phyloP scores from a whole-genome alignment of 2,797 vertebrate genomes.

The Darevskia nairensis region DNA sequence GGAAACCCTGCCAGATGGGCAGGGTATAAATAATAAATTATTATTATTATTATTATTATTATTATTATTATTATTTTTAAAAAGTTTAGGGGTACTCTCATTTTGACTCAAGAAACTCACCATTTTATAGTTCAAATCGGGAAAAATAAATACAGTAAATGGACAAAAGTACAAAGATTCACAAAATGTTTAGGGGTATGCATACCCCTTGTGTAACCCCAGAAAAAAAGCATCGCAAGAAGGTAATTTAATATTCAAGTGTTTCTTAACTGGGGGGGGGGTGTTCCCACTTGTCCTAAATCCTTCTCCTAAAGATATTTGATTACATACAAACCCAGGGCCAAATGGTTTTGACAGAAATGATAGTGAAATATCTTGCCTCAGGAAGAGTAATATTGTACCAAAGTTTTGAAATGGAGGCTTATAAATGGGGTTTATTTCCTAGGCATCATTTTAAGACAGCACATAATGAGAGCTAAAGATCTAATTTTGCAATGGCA shows the following conservation, averaged over 20 bases:
- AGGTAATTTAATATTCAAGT: not conserved
- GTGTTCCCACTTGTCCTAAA: not conserved
- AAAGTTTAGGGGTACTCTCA: too few relatives aligned
- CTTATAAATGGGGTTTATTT: conserved; percentile 76
- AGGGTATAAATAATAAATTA: too few relatives aligned
- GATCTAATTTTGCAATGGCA: conserved; percentile 75
- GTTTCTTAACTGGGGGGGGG: not conserved
- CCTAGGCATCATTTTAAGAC: conserved; percentile 73
- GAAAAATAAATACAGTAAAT: too few relatives aligned
- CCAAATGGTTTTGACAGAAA: conserved; percentile 57
- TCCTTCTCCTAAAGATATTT: not conserved
- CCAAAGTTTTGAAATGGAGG: conserved; percentile 73
- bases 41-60: too few relatives aligned
- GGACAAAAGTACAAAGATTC: too few relatives aligned
- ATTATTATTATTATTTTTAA: too few relatives aligned
- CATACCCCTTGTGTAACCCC: too few relatives aligned
- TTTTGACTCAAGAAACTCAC: too few relatives aligned
- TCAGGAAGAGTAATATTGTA: conserved; percentile 61
- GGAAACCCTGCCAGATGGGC: too few relatives aligned
- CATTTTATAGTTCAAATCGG: too few relatives aligned
- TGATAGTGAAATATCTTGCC: conserved; percentile 60
- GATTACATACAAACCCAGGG: conserved; percentile 39
- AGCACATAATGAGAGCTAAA: too few relatives aligned
- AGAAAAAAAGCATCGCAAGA: not conserved
- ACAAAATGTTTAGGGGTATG: too few relatives aligned